A percentile compares a stretch with the other conserved stretches of the same genome.
These are phyloP conservation scores for Dysidea cf. avara DNA, from an alignment of 37 sponge, comb jelly and placozoan genomes.

Conservation along the genomic window DNA sequence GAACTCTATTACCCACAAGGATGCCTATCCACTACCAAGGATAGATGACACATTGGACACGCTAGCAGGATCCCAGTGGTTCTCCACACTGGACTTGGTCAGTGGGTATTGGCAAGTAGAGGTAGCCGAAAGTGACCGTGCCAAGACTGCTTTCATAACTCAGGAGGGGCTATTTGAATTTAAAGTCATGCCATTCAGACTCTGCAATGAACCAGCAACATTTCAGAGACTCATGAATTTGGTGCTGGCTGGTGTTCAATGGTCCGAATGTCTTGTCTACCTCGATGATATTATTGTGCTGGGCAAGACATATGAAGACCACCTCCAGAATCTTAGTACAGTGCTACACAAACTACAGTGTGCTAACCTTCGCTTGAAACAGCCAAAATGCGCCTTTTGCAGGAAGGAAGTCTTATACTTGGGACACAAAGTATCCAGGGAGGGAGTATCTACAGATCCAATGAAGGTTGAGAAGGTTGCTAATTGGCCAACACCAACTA, in stretches of 20 bases:
- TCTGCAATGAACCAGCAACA: too few species aligned
- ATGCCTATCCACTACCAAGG: constrained; percentile 23
- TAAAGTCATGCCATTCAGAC: constrained; percentile 30
- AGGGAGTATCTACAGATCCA: constrained; percentile 32
- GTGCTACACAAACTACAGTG: constrained; percentile 10
- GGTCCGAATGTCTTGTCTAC: constrained; percentile 24
- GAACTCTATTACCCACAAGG: constrained; percentile 7
- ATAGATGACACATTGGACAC: too few species aligned
- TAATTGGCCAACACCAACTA: constrained; percentile 19
- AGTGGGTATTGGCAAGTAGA: too few species aligned
- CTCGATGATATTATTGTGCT: constrained; percentile 20
- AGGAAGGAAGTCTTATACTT: constrained; percentile 2
- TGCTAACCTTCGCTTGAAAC: constrained; percentile 15
- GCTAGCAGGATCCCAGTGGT: too few species aligned
- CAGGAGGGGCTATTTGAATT: constrained; percentile 12
- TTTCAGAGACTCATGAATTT: constrained; percentile 43
- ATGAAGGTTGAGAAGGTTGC: constrained; percentile 10
- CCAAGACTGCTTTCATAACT: constrained; percentile 21
- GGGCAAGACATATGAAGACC: constrained; percentile 11
- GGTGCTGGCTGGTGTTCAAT: constrained; percentile 3
- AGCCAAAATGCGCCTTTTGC: constrained; percentile 5
- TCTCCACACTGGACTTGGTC: too few species aligned
- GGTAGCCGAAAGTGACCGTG: not conserved
- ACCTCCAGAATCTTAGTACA: constrained; percentile 3
- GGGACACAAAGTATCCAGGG: constrained; percentile 25